Evolutionary conservation across 2,888 invertebrate species (phyloP).

Genomic region (Macrostomum cliftonense): DNA sequence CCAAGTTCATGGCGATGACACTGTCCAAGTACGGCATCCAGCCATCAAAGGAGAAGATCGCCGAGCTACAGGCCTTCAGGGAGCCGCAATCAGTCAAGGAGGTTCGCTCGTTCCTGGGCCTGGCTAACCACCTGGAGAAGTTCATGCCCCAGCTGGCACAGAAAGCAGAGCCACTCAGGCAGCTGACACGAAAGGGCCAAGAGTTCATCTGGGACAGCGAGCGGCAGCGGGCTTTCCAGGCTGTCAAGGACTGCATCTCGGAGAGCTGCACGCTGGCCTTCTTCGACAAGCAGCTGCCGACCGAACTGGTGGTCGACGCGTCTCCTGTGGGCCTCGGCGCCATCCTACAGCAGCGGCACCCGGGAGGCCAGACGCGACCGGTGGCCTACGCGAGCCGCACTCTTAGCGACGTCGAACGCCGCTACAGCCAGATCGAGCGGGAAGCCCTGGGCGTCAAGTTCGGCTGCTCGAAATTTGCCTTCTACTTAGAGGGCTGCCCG

Average conservation of each 20-base stretch:
- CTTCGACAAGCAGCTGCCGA: slow-evolving; percentile 12
- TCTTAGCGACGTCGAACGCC: slow-evolving; percentile 11
- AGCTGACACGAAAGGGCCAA: not conserved
- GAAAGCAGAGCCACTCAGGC: slow-evolving; percentile 1
- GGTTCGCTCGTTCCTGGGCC: slow-evolving; percentile 13
- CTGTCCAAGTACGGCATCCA: slow-evolving; percentile 10
- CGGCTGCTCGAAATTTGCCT: too few relatives aligned
- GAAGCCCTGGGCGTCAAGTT: slow-evolving; percentile 12
- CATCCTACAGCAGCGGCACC: slow-evolving; percentile 14
- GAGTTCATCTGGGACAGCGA: not conserved
- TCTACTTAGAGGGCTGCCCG: not conserved
- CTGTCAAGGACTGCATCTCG: slow-evolving; percentile 8
- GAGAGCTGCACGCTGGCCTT: slow-evolving; percentile 13
- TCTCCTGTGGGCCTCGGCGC: slow-evolving; percentile 16
- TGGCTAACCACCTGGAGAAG: slow-evolving; percentile 10
- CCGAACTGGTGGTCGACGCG: slow-evolving; percentile 15
- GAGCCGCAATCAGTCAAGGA: slow-evolving; percentile 11
- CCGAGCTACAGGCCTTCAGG: slow-evolving; percentile 10
- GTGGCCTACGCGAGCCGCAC: slow-evolving; percentile 14
- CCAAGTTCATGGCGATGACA: slow-evolving; percentile 12
- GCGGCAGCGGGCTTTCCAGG: slow-evolving; percentile 10
- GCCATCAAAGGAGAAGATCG: slow-evolving; percentile 8
- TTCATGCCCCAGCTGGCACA: slow-evolving; percentile 12
- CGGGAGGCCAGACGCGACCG: slow-evolving; percentile 3
- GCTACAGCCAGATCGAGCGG: slow-evolving; percentile 9